These are phyloP conservation scores for Diabrotica undecimpunctata DNA, from an alignment of 1,140 invertebrate genomes.

Conservation along the genomic window DNA sequence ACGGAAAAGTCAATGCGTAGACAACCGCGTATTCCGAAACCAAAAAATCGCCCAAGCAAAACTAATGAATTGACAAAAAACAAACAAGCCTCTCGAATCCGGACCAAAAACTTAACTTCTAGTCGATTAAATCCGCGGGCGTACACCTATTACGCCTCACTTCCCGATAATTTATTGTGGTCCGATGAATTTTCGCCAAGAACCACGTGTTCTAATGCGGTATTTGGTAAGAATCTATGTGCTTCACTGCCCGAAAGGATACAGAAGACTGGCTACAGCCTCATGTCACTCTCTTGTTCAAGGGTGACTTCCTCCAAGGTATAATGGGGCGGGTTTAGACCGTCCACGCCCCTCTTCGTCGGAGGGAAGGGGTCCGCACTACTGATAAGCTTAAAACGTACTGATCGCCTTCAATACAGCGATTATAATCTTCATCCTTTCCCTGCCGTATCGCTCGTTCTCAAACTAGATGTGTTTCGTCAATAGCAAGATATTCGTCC, in stretches of 20 bases:
- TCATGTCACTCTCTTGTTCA: constrained; percentile 45
- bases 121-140: constrained; percentile 35
- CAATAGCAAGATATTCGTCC: too few species aligned
- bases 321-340: constrained; percentile 31
- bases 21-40: too few species aligned
- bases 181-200: constrained; percentile 29
- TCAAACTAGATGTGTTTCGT: too few species aligned
- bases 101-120: constrained; percentile 18
- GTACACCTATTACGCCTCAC: constrained; percentile 41
- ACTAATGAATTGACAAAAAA: constrained; percentile 23
- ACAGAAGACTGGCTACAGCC: constrained; percentile 45
- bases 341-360: constrained; percentile 32
- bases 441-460: too few species aligned
- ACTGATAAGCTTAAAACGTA: constrained; percentile 14
- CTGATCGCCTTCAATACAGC: constrained; percentile 16
- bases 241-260: constrained; percentile 43
- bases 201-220: constrained; percentile 35
- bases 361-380: neutral
- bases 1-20: constrained; percentile 12
- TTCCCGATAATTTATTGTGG: constrained; percentile 38
- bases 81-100: constrained; percentile 21
- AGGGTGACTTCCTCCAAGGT: constrained; percentile 46
- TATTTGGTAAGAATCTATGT: constrained; percentile 33
- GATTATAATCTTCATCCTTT: constrained; percentile 8
- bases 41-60: constrained; percentile 9